Evolutionary conservation across 2,113 vertebrate genomes (phyloP).

Genomic region (Charina bottae): DNA sequence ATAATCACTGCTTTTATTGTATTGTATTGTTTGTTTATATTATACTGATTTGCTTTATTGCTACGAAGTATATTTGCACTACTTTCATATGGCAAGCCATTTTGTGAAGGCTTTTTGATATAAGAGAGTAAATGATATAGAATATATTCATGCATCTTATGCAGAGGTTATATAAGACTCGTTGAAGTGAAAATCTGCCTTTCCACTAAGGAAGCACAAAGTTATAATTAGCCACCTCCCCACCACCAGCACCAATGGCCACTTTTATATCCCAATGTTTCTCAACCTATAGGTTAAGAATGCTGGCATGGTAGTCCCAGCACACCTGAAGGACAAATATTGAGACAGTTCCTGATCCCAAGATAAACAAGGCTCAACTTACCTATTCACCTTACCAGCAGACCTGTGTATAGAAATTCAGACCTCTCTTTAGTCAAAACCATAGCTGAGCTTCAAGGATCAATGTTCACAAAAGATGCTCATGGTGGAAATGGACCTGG

Average conservation of each 20-base stretch:
- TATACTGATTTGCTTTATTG: neutral
- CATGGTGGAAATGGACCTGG: too few species aligned
- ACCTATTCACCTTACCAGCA: neutral
- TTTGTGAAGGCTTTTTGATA: neutral
- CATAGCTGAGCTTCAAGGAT: neutral
- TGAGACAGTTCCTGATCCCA: neutral
- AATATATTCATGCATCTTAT: neutral
- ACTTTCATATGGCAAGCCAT: neutral
- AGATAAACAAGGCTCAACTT: neutral
- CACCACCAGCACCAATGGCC: neutral
- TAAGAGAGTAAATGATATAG: neutral
- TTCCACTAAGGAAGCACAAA: neutral
- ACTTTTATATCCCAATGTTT: neutral
- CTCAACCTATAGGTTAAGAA: neutral
- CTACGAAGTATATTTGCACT: neutral
- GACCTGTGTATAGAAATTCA: neutral
- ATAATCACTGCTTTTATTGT: neutral
- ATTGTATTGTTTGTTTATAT: neutral
- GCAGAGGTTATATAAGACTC: neutral
- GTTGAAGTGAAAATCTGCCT: neutral
- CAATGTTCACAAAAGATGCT: neutral
- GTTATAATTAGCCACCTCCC: neutral
- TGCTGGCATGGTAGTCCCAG: neutral
- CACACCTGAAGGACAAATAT: neutral
- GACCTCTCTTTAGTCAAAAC: neutral